A percentile compares a stretch with the other conserved stretches of the same genome.
Evolutionary conservation across 2,888 invertebrate species (phyloP).

Genomic region (Kuschelorhynchus macadamiae): DNA sequence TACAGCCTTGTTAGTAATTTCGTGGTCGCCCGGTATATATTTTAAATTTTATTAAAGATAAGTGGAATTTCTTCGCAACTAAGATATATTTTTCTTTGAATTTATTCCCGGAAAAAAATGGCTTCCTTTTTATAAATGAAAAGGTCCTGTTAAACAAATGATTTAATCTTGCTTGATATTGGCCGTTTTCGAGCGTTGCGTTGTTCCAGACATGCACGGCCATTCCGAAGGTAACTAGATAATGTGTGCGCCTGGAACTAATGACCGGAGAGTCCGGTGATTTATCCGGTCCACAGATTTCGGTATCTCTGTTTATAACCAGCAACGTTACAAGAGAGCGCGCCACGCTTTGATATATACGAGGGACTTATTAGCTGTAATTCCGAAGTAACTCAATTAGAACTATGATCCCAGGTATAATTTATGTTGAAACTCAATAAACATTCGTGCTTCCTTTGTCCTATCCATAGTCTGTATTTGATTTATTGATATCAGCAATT

Average conservation of each 20-base stretch:
- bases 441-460: not conserved
- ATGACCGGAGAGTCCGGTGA: constrained; percentile 69
- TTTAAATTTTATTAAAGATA: no score
- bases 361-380: constrained; percentile 65
- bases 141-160: constrained; percentile 33
- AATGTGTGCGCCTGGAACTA: constrained; percentile 67
- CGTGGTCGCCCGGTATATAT: no score
- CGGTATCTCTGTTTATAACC: constrained; percentile 60
- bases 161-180: constrained; percentile 6
- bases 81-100: no score
- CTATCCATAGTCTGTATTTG: not conserved
- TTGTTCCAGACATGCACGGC: constrained; percentile 3
- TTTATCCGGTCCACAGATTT: constrained; percentile 66
- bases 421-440: constrained; percentile 10
- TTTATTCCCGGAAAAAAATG: constrained; percentile 1
- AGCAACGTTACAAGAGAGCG: constrained; percentile 52
- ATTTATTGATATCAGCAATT: not conserved
- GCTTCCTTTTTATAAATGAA: constrained; percentile 27
- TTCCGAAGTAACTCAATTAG: constrained; percentile 65
- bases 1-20: no score
- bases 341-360: constrained; percentile 65
- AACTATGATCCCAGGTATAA: constrained; percentile 56
- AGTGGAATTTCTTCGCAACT: no score
- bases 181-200: constrained; percentile 2
- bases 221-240: constrained; percentile 12